Evolutionary conservation across 2,113 vertebrate species (phyloP), one percentile per base, ranked within the genome.

Genomic region (Tachysurus fulvidraco): DNA sequence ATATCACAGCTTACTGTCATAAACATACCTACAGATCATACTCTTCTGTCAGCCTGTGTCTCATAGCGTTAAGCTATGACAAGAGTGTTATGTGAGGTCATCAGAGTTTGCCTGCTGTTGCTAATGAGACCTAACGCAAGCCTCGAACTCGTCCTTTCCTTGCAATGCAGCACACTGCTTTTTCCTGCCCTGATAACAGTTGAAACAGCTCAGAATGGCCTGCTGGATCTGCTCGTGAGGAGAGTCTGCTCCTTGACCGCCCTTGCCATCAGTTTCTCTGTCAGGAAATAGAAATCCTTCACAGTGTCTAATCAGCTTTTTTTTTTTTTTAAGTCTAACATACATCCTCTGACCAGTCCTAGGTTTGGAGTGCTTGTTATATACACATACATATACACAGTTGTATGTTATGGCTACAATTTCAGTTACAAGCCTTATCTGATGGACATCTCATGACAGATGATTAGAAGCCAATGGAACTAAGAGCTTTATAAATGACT

Each of bases 131-230:
- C 71, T 57, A 36, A 67, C 57, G 52, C 78, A 69, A 62, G 85
- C 86, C 87, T 84, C 89, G 80, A 90, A 91, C 89, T 87, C 86
- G 83, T 91, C 87, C 85, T 60, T 89, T 25, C 74, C 85, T 88
- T 91, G 71, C 86, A 87, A 86, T 76, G 82, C 92, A 89, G 92
- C 93, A 88, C 93, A 92, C 95, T 92, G 83, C 89, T 86, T 93
- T 92, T 95, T 95, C 94, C 95, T 95, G 93, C 90, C 67, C 91
- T 92, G 95, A 96, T 96, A 96, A 94, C 92, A 60, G 87, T 91
- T 89, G 91, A 93, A 88, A 93, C 92, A 93, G 92, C 86, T 90
- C 88, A 85, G 85, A 90, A 79, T 65, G 89, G 85, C 85, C 89
- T 71, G 87, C 25, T 55, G 67, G 76, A 52, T 54, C 76, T 62